phyloP scores from a whole-genome alignment of 1,140 invertebrate genomes.

The Aphidius ervi region DNA sequence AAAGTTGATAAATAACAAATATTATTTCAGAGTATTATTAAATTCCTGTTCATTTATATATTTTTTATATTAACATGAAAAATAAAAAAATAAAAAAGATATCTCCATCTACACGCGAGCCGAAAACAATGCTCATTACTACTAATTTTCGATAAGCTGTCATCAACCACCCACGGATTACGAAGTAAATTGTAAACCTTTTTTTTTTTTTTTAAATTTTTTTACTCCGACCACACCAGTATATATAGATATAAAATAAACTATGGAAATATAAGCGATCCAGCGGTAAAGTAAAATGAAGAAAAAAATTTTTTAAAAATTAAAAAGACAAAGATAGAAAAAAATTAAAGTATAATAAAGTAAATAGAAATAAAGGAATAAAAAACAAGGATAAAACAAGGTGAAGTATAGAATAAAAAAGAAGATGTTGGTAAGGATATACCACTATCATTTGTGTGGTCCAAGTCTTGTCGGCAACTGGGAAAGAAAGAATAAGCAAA shows the following conservation, averaged over 20 bases:
- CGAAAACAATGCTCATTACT: conserved; percentile 29
- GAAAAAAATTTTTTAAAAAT: too few relatives aligned
- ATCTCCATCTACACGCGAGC: conserved; percentile 21
- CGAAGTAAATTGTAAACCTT: not conserved
- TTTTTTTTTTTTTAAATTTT: too few relatives aligned
- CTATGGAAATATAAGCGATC: too few relatives aligned
- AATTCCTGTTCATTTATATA: too few relatives aligned
- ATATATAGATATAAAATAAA: too few relatives aligned
- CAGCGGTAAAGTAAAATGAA: too few relatives aligned
- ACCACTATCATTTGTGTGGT: conserved; percentile 29
- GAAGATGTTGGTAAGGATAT: conserved; percentile 13
- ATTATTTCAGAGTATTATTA: too few relatives aligned
- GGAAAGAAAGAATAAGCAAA: conserved; percentile 4
- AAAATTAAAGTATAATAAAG: not conserved
- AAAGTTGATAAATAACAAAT: too few relatives aligned
- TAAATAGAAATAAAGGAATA: not conserved
- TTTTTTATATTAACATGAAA: too few relatives aligned
- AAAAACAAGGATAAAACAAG: not conserved
- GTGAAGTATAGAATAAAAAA: not conserved
- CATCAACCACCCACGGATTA: conserved; percentile 28
- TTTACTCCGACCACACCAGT: too few relatives aligned
- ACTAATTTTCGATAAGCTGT: conserved; percentile 29
- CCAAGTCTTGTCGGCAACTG: conserved; percentile 14
- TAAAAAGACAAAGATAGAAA: too few relatives aligned
- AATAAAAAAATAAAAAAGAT: not conserved